Percentiles rank a stretch among this genome's conserved stretches.
Conservation (phyloP, 2,113 vertebrate genomes). For the Hypocryptadius cinnamomeus region DNA sequence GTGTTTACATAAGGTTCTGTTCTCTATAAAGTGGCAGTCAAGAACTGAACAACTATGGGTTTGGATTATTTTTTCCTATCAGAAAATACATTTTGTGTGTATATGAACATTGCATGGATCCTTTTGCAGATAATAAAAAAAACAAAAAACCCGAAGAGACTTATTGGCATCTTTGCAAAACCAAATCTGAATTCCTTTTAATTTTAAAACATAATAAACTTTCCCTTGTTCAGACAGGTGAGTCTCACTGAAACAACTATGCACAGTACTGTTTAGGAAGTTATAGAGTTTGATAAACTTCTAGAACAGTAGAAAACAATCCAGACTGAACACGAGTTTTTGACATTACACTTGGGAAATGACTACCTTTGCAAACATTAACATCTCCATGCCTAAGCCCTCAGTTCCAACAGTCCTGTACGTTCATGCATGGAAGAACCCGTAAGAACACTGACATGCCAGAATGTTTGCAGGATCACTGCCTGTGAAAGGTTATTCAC, state of each 20-base stretch:
- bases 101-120: background rate
- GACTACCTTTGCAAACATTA: background rate
- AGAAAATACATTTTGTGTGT: background rate
- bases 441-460: background rate
- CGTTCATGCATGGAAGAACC: background rate
- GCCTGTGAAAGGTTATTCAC: constrained; percentile 30
- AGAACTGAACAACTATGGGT: background rate
- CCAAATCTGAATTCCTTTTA: background rate
- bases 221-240: background rate
- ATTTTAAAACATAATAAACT: background rate
- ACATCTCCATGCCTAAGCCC: background rate
- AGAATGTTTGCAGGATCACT: constrained; percentile 18
- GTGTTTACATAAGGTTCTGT: background rate
- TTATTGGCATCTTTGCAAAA: background rate
- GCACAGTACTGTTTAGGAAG: background rate
- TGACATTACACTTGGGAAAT: background rate
- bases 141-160: background rate
- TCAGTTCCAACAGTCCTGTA: background rate
- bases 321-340: background rate
- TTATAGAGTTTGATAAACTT: background rate
- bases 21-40: background rate
- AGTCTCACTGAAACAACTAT: background rate
- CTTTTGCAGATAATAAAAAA: background rate
- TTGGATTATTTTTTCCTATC: background rate
- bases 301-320: background rate